phyloP scores from a whole-genome alignment of 2,113 vertebrate genomes.

The Fukomys damarensis region DNA sequence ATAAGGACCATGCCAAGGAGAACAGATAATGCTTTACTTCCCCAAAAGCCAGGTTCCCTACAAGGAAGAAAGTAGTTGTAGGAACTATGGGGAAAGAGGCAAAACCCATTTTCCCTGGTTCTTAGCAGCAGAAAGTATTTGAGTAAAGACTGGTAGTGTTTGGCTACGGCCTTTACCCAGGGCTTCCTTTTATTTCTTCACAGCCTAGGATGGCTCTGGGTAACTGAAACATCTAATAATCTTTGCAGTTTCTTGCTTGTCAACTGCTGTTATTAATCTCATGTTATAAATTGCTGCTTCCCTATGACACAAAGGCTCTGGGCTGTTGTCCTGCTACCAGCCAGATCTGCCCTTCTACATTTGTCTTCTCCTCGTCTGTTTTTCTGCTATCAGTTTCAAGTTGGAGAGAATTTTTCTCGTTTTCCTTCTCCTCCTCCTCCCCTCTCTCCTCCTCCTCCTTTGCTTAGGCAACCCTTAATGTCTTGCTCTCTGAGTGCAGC shows the following conservation, averaged over 20 bases:
- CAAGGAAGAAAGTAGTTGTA: not conserved
- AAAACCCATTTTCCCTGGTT: not conserved
- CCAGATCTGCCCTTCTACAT: fast-evolving
- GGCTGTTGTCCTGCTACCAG: not conserved
- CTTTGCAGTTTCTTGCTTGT: not conserved
- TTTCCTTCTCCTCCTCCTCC: too few relatives aligned
- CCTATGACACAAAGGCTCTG: fast-evolving
- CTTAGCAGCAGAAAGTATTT: not conserved
- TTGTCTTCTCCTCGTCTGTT: not conserved
- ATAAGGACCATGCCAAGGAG: not conserved
- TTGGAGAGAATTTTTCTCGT: not conserved
- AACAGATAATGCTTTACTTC: not conserved
- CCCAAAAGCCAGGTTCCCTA: not conserved
- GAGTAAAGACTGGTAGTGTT: not conserved
- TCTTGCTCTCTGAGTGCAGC: not conserved
- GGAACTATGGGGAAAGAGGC: not conserved
- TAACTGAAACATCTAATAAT: not conserved
- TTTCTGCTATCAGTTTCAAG: not conserved
- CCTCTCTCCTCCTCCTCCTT: too few relatives aligned
- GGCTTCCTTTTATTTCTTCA: not conserved
- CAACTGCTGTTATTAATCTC: not conserved
- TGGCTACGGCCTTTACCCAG: not conserved
- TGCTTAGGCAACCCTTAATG: not conserved
- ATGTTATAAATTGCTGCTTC: not conserved
- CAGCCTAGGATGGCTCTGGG: not conserved